Evolutionary conservation across 2,797 vertebrate genomes (phyloP), one percentile per base, ranked within the genome.

Genomic region (Sebastes minor): DNA sequence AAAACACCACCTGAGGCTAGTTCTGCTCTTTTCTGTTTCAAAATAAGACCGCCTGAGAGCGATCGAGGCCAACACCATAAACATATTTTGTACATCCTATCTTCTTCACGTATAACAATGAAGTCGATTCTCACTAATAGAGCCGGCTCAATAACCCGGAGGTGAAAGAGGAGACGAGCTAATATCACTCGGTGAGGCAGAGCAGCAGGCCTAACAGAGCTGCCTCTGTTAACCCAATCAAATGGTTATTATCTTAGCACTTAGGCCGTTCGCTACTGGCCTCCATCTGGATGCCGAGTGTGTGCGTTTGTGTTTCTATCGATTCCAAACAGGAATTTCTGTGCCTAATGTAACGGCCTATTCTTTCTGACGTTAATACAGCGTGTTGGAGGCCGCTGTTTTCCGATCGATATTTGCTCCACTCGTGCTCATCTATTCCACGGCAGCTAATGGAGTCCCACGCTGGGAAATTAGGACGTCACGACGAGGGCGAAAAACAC

Each of bases 221-320:
- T 71, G 89, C 86, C 81, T 86, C 76, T 88, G 85, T 89, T 89
- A 92, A 93, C 92, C 82, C 87, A 91, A 92, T 94, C 89, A 92
- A 86, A 86, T 18, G 75, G 71, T 91, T 92, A 92, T 94, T 92
- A 92, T 91, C 92, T 86, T 78, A 80, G 87, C 91, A 93, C 88
- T 92, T 88, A 90, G 81, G 71, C 85, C 53, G 71, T 46, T 71
- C 67, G 46, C 66, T 69, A 12, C 76, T 74, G 71, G 62, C 78
- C 79, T 82, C 85, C 82, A 78, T 82, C 61, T 84, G 75, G 55
- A 70, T 60, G 65, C 72, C 1, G 72, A 69, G 63, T 72, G 71
- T 74, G 52, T 72, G 35, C 75, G 65, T 77, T 67, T 85, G 65
- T 67, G 59, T 33, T 53, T 80, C 64, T 86, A 91, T 92, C 81